Percentiles rank a stretch among this genome's conserved stretches.
These are phyloP conservation scores for Brenthis daphne DNA, from an alignment of 2,888 invertebrate species.

Conservation along the genomic window DNA sequence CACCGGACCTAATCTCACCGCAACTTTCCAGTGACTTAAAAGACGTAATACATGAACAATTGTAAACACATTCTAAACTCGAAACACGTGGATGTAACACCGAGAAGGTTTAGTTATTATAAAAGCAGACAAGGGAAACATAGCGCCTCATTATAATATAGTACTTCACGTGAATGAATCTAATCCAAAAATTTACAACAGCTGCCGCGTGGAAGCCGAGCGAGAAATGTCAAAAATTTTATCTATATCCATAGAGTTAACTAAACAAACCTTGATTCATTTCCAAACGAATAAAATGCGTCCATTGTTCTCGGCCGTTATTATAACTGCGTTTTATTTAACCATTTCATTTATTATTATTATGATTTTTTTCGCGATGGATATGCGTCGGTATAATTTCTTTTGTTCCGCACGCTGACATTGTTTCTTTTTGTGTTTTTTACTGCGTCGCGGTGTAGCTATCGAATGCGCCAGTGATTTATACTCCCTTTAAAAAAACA, in stretches of 20 bases:
- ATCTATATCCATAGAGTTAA: constrained; percentile 58
- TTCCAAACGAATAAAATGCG: constrained; percentile 63
- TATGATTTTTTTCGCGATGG: constrained; percentile 77
- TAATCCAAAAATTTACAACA: constrained; percentile 70
- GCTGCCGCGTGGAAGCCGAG: constrained; percentile 60
- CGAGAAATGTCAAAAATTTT: constrained; percentile 68
- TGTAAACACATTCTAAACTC: constrained; percentile 20
- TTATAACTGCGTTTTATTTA: constrained; percentile 77
- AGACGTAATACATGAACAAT: constrained; percentile 28
- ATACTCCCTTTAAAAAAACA: constrained; percentile 81
- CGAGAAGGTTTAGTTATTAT: constrained; percentile 44
- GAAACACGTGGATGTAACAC: constrained; percentile 18
- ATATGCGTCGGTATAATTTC: constrained; percentile 76
- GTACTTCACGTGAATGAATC: constrained; percentile 65
- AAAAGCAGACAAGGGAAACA: constrained; percentile 62
- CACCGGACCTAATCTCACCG: constrained; percentile 35
- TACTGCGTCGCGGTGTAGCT: constrained; percentile 64
- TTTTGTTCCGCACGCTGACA: constrained; percentile 77
- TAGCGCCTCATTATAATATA: constrained; percentile 72
- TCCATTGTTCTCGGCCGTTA: constrained; percentile 73
- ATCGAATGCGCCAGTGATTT: constrained; percentile 72
- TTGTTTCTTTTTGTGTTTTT: constrained; percentile 76
- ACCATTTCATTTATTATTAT: constrained; percentile 77
- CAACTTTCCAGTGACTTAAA: constrained; percentile 36
- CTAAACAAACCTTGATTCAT: constrained; percentile 75